Base-by-base conservation (phyloP, 2,888 invertebrate species). In the Thecocarcelia acutangulata region DNA sequence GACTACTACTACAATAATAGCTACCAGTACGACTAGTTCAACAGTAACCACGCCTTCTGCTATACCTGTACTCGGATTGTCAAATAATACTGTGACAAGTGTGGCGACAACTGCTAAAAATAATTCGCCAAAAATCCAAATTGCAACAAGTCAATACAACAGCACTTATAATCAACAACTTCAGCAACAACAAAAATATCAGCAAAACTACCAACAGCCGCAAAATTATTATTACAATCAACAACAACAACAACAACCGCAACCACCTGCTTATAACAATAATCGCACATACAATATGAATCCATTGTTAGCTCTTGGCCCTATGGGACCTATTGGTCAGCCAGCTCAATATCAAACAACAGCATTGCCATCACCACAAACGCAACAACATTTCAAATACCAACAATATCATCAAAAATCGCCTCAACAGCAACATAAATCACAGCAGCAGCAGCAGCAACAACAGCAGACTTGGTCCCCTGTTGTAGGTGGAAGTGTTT, bases 391-490 rank as follows among this genome's bases (percentile, higher is more conserved):
- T 46, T 72, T 83, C 54, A 64, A 82, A 69, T 76, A 58, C 19
- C 77, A 79, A 44, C 79, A 78, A 58, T 75, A 80, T 64, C 79
- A 84, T 56, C 76, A 84, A 81, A 40, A 84, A 79, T 33, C 33
- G 76, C 78, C 86, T 84, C 85, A 64, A 52, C 84, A 54, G 84
- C 82, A 81, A 48, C 75, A 72, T 50, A 75, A 74, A 75, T 74
- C 70, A n/a, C 84, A 83, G 54, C 79, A 84, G 17, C 86, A 87
- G 15, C 76, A 74, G n/a, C 84, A 83, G 54, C 79, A 84, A 21
- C 86, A 87, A 17, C 87, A 87, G 33, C 88, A 89, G 77, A 88
- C 87, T 46, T 89, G 89, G 89, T 89, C 89, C 13, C 89, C 88
- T 1, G 87, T 89, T 69, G 88, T 87, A 1, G 89, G 87, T 12